A percentile compares a stretch with the other conserved stretches of the same genome.
Conservation (phyloP, 2,113 vertebrate species). For the Anser cygnoides region DNA sequence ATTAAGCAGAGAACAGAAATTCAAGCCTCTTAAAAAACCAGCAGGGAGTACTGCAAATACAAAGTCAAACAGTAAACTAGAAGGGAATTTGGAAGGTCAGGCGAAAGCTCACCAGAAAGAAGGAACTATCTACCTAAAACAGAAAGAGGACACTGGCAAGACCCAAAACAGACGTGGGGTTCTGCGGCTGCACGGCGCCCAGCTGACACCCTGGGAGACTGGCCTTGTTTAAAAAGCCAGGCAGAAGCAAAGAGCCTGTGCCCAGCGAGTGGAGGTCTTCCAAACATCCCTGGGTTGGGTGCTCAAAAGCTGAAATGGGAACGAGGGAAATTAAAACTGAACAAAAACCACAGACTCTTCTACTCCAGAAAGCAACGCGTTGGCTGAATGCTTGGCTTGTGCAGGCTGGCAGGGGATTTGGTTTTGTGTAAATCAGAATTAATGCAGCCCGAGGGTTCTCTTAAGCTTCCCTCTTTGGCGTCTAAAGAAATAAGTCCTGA, state of each 20-base stretch:
- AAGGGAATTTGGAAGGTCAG: neutral
- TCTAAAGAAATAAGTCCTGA: neutral
- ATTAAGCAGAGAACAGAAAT: neutral
- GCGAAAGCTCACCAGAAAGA: neutral
- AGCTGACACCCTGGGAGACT: neutral
- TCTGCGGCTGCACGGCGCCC: neutral
- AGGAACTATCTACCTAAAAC: neutral
- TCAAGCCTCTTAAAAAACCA: neutral
- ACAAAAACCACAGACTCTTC: rapidly evolving
- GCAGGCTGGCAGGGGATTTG: neutral
- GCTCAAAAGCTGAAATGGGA: neutral
- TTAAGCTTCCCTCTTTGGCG: neutral
- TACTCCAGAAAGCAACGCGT: neutral
- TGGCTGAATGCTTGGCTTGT: rapidly evolving
- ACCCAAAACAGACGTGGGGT: neutral
- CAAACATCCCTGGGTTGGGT: neutral
- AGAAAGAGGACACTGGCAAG: neutral
- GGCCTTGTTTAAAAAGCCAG: neutral
- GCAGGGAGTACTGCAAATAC: neutral
- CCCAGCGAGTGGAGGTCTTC: neutral
- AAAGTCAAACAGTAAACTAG: neutral
- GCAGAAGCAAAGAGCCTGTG: neutral
- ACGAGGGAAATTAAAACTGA: neutral
- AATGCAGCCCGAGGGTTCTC: neutral
- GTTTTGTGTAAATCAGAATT: neutral